These are phyloP conservation scores for Anolis apletophallus DNA, from an alignment of 2,797 vertebrate species.

Conservation along the genomic window DNA sequence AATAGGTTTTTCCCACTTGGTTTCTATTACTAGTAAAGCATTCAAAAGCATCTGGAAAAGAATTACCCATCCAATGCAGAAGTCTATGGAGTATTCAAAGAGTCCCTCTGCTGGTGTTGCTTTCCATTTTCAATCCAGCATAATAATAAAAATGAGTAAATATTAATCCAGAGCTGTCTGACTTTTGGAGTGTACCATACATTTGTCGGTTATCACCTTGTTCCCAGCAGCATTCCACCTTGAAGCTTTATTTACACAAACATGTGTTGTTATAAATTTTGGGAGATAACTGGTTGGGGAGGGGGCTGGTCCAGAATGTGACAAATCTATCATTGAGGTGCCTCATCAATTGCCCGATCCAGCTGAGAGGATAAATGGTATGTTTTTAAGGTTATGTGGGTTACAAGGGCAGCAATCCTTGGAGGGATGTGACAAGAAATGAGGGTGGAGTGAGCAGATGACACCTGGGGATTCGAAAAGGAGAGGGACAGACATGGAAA, in stretches of 20 bases:
- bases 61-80: constrained; percentile 71
- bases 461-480: constrained; percentile 6
- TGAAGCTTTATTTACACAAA: constrained; percentile 65
- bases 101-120: constrained; percentile 66
- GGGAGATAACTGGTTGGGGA: constrained; percentile 61
- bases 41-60: constrained; percentile 72
- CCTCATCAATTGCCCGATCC: constrained; percentile 43
- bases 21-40: constrained; percentile 78
- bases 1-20: constrained; percentile 78
- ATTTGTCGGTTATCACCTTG: constrained; percentile 70
- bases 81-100: constrained; percentile 57
- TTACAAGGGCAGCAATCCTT: constrained; percentile 38
- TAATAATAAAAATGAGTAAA: constrained; percentile 79
- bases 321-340: constrained; percentile 53
- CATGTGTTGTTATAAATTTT: constrained; percentile 60
- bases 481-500: neutral
- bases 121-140: constrained; percentile 71
- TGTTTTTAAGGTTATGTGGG: constrained; percentile 65
- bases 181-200: constrained; percentile 62
- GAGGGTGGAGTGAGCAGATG: neutral
- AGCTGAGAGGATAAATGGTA: constrained; percentile 48
- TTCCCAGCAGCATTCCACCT: constrained; percentile 60
- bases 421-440: neutral
- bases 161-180: constrained; percentile 61
- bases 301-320: constrained; percentile 42